Percentiles rank a stretch among this genome's conserved stretches.
phyloP scores from a whole-genome alignment of 2,888 invertebrate species.

The Globia sparganii region DNA sequence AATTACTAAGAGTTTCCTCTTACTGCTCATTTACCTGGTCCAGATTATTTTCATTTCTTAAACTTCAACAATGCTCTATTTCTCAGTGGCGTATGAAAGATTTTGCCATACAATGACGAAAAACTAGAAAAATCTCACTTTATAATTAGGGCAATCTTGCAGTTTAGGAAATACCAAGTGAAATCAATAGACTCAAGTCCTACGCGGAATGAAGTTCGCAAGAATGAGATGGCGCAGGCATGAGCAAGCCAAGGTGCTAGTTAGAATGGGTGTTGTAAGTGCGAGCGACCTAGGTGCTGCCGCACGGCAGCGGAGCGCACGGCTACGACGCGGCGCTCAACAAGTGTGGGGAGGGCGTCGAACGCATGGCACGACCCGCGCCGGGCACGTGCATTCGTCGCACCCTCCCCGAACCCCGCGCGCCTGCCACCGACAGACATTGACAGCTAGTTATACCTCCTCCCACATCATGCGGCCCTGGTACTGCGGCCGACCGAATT shows the following conservation, averaged over 20 bases:
- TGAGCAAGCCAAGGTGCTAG: slow-evolving; percentile 62
- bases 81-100: neutral
- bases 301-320: slow-evolving; percentile 68
- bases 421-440: slow-evolving; percentile 70
- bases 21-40: neutral
- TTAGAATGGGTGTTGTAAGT: slow-evolving; percentile 66
- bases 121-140: neutral
- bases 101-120: neutral
- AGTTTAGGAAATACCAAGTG: slow-evolving; percentile 53
- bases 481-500: slow-evolving; percentile 84
- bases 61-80: neutral
- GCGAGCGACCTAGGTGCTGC: slow-evolving; percentile 73
- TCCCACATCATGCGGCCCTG: slow-evolving; percentile 78
- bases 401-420: slow-evolving; percentile 66
- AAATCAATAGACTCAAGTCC: slow-evolving; percentile 72
- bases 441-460: slow-evolving; percentile 77
- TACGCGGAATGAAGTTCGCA: slow-evolving; percentile 66
- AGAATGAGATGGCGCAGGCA: slow-evolving; percentile 75
- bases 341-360: slow-evolving; percentile 85
- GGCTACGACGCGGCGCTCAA: slow-evolving; percentile 79
- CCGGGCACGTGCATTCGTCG: slow-evolving; percentile 85
- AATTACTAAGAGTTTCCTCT: neutral
- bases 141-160: slow-evolving; percentile 30
- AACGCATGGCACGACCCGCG: slow-evolving; percentile 87
- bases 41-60: neutral